Percentiles rank a stretch among this genome's conserved stretches.
Evolutionary conservation across 2,888 invertebrate genomes (phyloP).

Genomic region (Odontocolon sp.): DNA sequence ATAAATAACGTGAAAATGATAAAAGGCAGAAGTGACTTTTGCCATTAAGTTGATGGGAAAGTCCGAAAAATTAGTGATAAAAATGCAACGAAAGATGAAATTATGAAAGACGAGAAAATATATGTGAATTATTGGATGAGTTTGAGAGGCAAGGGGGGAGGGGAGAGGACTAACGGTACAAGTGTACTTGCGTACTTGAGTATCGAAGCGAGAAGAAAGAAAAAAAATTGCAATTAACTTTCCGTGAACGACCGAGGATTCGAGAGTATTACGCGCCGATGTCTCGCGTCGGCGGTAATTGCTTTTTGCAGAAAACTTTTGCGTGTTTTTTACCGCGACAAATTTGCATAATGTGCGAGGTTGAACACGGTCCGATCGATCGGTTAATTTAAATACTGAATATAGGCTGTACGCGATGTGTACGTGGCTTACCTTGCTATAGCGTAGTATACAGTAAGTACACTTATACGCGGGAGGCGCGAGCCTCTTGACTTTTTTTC

Average conservation of each 20-base stretch:
- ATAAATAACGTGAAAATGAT: conserved; percentile 28
- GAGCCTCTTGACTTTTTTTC: conserved; percentile 52
- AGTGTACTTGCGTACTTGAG: conserved; percentile 37
- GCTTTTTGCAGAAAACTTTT: conserved; percentile 78
- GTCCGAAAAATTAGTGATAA: conserved; percentile 17
- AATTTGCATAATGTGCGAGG: conserved; percentile 80
- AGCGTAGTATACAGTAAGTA: conserved; percentile 1
- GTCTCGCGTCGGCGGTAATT: conserved; percentile 78
- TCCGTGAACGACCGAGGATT: conserved; percentile 59
- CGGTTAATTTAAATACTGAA: conserved; percentile 80
- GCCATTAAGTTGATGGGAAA: conserved; percentile 20
- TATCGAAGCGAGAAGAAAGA: not conserved
- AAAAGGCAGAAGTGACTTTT: conserved; percentile 7
- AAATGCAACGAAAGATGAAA: conserved; percentile 16
- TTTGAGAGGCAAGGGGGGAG: conserved; percentile 25
- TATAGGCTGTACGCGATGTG: conserved; percentile 60
- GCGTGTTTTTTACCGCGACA: conserved; percentile 73
- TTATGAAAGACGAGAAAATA: conserved; percentile 16
- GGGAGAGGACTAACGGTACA: conserved; percentile 53
- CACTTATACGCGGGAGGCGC: conserved; percentile 60
- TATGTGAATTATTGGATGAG: conserved; percentile 54
- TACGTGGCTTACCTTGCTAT: conserved; percentile 18
- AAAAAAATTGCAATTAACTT: conserved; percentile 75
- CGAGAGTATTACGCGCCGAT: conserved; percentile 66
- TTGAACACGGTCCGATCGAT: conserved; percentile 77